A percentile compares a stretch with the other conserved stretches of the same genome.
Conservation (phyloP, 2,113 vertebrate species). For the Vulpes ferrilata region DNA sequence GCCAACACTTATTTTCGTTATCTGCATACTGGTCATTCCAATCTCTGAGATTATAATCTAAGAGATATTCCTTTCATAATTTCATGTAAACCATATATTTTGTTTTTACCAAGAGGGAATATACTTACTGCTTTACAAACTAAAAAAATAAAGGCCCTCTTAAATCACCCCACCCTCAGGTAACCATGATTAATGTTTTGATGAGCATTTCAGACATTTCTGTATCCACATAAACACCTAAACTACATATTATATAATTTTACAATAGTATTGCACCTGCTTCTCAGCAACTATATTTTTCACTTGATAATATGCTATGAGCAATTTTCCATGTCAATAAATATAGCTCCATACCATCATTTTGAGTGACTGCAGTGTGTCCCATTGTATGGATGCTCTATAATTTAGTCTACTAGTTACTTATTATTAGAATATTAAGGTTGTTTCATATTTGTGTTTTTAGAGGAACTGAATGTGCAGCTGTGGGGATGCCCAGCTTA, state of each 20-base stretch:
- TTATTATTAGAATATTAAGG: slow-evolving; percentile 27
- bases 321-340: slow-evolving; percentile 55
- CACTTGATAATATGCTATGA: slow-evolving; percentile 26
- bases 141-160: neutral
- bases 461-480: neutral
- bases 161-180: neutral
- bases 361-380: neutral
- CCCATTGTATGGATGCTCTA: neutral
- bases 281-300: neutral
- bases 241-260: slow-evolving; percentile 46
- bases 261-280: slow-evolving; percentile 22
- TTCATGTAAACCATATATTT: neutral
- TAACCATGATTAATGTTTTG: neutral
- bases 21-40: neutral
- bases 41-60: neutral
- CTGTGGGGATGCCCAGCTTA: neutral
- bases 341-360: neutral
- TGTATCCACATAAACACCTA: neutral
- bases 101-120: neutral
- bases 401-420: slow-evolving; percentile 31
- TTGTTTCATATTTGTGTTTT: slow-evolving; percentile 47
- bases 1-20: neutral
- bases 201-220: neutral
- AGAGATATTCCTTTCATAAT: neutral
- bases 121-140: neutral